Percentiles rank a stretch among this genome's conserved stretches.
Evolutionary conservation across 2,113 vertebrate genomes (phyloP).

Genomic region (Hemiscyllium ocellatum): DNA sequence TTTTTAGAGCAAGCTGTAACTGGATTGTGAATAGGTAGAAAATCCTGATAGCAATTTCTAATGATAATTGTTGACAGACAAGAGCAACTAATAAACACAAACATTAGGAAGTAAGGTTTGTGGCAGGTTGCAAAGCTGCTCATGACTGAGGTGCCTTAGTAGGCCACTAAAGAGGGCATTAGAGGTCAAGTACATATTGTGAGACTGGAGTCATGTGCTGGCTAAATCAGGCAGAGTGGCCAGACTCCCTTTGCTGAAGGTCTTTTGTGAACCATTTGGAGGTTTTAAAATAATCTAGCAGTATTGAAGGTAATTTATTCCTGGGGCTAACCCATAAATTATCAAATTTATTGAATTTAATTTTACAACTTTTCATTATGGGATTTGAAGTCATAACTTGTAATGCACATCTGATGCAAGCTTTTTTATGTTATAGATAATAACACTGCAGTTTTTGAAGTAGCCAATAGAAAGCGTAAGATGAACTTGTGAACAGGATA

Average conservation of each 20-base stretch:
- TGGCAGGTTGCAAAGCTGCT: background rate
- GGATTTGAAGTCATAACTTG: constrained; percentile 18
- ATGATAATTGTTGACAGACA: background rate
- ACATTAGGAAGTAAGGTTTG: background rate
- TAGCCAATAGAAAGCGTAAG: constrained; percentile 4
- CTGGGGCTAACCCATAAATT: constrained; percentile 6
- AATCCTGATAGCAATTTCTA: background rate
- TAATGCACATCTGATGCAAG: background rate
- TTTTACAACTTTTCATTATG: constrained; percentile 24
- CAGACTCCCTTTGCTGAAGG: background rate
- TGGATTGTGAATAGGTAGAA: background rate
- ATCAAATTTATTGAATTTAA: constrained; percentile 31
- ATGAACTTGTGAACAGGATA: constrained; percentile 22
- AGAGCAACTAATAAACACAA: background rate
- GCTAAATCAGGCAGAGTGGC: background rate
- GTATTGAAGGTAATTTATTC: background rate
- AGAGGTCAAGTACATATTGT: background rate
- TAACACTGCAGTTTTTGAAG: constrained; percentile 25
- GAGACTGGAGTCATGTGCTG: background rate
- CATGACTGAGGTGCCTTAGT: background rate
- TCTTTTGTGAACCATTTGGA: background rate
- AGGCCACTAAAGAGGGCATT: background rate
- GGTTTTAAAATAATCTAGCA: background rate
- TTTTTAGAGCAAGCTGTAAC: background rate
- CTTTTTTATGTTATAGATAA: constrained; percentile 4